phyloP scores from a whole-genome alignment of 2,888 invertebrate species.

The Drosophila macrospina region DNA sequence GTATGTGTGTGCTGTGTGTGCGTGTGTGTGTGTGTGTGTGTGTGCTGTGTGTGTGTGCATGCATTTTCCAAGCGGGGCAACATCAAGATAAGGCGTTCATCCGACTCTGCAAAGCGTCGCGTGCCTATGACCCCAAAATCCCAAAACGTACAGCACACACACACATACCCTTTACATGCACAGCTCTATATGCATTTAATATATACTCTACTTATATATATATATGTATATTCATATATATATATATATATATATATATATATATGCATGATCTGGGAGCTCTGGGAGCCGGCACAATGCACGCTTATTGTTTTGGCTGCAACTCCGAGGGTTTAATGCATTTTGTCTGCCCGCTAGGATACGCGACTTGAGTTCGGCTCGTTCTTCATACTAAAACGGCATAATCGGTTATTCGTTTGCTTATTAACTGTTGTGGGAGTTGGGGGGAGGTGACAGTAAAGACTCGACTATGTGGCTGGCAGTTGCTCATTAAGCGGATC shows the following conservation, averaged over 20 bases:
- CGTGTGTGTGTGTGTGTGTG: constrained; percentile 12
- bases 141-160: constrained; percentile 68
- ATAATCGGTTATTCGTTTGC: constrained; percentile 12
- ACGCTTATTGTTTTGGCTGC: constrained; percentile 70
- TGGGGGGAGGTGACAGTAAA: too few relatives aligned
- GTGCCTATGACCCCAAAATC: constrained; percentile 75
- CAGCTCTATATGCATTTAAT: neutral
- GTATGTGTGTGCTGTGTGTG: constrained; percentile 5
- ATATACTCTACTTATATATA: constrained; percentile 12
- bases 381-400: constrained; percentile 47
- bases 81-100: constrained; percentile 52
- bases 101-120: constrained; percentile 42
- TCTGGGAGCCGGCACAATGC: constrained; percentile 70
- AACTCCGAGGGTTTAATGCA: constrained; percentile 56
- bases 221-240: constrained; percentile 4
- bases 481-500: constrained; percentile 13
- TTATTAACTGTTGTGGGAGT: constrained; percentile 2
- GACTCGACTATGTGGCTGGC: too few relatives aligned
- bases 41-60: constrained; percentile 8
- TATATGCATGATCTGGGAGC: constrained; percentile 41
- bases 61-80: constrained; percentile 32
- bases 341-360: constrained; percentile 57
- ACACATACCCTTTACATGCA: constrained; percentile 38
- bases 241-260: constrained; percentile 22
- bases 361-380: constrained; percentile 20